Conservation (phyloP, 2,113 vertebrate species). For the Procavia capensis region DNA sequence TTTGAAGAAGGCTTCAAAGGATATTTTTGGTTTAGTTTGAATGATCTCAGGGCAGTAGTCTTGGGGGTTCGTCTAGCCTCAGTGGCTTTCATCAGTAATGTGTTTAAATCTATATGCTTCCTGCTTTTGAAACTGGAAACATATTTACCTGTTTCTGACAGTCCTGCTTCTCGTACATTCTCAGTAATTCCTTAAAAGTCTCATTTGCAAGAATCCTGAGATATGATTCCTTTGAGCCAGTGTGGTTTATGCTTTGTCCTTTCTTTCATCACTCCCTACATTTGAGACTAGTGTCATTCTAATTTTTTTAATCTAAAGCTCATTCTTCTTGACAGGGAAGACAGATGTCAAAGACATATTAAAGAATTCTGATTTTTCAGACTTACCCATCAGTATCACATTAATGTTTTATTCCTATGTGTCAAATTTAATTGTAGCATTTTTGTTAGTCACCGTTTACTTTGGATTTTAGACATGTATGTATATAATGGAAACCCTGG, state of each 20-base stretch:
- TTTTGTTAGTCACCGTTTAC: slow-evolving; percentile 11
- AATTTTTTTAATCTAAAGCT: background rate
- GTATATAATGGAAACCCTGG: background rate
- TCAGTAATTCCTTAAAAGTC: background rate
- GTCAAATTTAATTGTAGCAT: background rate
- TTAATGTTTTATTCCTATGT: background rate
- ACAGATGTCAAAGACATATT: background rate
- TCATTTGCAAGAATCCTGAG: background rate
- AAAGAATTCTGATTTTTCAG: background rate
- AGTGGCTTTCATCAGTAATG: background rate
- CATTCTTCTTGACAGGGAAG: background rate
- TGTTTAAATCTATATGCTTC: background rate
- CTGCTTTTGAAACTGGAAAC: background rate
- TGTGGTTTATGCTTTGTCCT: background rate
- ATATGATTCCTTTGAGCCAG: background rate
- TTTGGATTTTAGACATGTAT: background rate
- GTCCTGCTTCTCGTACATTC: background rate
- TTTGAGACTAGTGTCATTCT: background rate
- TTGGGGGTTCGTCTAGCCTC: background rate
- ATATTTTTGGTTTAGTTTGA: background rate
- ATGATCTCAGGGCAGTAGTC: background rate
- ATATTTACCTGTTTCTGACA: background rate
- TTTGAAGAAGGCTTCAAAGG: background rate
- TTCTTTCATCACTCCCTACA: background rate
- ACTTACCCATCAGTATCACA: background rate